These are phyloP conservation scores for Calypte anna DNA, from an alignment of 2,113 vertebrate species.

Conservation along the genomic window DNA sequence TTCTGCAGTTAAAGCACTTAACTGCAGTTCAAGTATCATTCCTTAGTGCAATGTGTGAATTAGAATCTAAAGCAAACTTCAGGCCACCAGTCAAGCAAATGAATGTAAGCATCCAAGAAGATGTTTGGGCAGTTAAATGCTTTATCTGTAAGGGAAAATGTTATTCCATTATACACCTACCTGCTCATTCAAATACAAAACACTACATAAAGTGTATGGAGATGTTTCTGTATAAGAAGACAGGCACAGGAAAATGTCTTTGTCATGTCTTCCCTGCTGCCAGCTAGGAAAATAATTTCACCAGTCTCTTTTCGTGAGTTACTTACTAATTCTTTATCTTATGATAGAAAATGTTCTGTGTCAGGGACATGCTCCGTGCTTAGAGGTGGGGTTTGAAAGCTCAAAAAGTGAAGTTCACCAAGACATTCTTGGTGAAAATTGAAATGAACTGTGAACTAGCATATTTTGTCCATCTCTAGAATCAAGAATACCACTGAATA, in stretches of 20 bases:
- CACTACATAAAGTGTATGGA: neutral
- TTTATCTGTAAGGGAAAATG: slow-evolving; percentile 11
- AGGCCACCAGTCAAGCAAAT: neutral
- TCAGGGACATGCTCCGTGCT: neutral
- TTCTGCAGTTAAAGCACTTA: too few species aligned
- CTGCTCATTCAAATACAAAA: slow-evolving; percentile 5
- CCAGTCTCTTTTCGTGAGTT: neutral
- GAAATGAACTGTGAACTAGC: neutral
- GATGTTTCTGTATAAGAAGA: neutral
- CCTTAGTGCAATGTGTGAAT: neutral
- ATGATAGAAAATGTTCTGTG: neutral
- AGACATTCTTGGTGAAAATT: neutral
- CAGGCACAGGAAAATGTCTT: neutral
- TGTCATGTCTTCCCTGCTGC: neutral
- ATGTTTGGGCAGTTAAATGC: neutral
- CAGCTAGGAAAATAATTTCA: neutral
- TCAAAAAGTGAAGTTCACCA: neutral
- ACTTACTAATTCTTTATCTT: neutral
- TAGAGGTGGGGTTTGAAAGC: neutral
- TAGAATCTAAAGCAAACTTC: neutral
- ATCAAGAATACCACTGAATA: neutral
- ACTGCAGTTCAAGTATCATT: neutral
- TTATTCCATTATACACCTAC: slow-evolving; percentile 13
- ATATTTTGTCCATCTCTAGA: neutral
- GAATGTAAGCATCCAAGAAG: neutral